A percentile compares a stretch with the other conserved stretches of the same genome.
phyloP scores from a whole-genome alignment of 1,140 invertebrate genomes.

The Ladona fulva region DNA sequence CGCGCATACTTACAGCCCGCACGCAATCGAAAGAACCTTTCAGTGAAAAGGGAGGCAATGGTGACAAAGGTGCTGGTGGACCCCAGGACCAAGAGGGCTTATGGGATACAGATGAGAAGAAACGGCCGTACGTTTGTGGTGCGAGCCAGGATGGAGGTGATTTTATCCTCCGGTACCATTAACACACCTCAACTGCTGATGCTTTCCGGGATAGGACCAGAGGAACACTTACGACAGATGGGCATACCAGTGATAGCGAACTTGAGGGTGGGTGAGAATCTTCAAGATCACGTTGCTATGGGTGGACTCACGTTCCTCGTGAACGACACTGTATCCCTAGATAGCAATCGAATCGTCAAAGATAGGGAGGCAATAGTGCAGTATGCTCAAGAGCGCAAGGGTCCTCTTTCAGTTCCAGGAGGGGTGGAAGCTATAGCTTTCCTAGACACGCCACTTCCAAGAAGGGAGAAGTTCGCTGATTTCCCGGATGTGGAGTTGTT shows the following conservation, averaged over 20 bases:
- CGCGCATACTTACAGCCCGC: constrained; percentile 61
- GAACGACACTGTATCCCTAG: constrained; percentile 34
- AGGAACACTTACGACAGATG: constrained; percentile 49
- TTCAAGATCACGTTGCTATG: constrained; percentile 68
- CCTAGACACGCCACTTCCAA: constrained; percentile 42
- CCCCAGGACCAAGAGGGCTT: constrained; percentile 47
- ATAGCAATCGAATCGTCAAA: constrained; percentile 20
- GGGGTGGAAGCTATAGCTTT: constrained; percentile 72
- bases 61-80: constrained; percentile 67
- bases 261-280: constrained; percentile 65
- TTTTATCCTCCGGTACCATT: constrained; percentile 64
- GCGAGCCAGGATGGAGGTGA: constrained; percentile 58
- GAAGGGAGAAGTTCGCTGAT: constrained; percentile 41
- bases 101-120: constrained; percentile 52
- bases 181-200: constrained; percentile 69
- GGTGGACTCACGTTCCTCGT: constrained; percentile 58
- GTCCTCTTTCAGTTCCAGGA: constrained; percentile 66
- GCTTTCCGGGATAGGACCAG: constrained; percentile 70
- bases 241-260: constrained; percentile 56
- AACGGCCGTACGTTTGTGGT: constrained; percentile 45
- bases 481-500: constrained; percentile 69
- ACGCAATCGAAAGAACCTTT: constrained; percentile 50
- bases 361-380: constrained; percentile 31
- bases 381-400: constrained; percentile 45
- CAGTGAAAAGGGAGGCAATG: constrained; percentile 51